phyloP scores from a whole-genome alignment of 2,888 invertebrate genomes.

The Lysandra bellargus region DNA sequence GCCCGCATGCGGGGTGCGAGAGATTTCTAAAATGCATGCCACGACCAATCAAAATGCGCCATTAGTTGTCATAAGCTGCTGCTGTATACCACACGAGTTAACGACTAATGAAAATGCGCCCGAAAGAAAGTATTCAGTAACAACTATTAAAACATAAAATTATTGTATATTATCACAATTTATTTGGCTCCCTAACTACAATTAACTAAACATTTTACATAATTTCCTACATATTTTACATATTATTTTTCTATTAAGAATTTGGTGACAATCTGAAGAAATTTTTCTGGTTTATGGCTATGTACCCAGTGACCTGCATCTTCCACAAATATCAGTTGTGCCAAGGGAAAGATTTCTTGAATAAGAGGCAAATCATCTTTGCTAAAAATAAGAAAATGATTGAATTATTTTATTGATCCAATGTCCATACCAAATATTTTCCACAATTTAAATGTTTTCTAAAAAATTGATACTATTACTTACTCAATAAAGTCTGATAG shows the following conservation, averaged over 20 bases:
- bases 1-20: too few relatives aligned
- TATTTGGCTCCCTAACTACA: background rate
- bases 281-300: conserved; percentile 91
- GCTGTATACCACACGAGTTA: too few relatives aligned
- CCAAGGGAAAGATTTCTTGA: conserved; percentile 85
- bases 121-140: background rate
- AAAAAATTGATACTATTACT: conserved; percentile 41
- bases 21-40: too few relatives aligned
- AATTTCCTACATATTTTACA: conserved; percentile 5
- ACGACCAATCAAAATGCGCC: too few relatives aligned
- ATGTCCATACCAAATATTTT: background rate
- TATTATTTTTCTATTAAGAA: conserved; percentile 80
- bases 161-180: conserved; percentile 7
- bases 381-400: conserved; percentile 49
- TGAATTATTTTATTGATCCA: background rate
- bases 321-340: conserved; percentile 84
- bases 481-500: conserved; percentile 91
- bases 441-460: background rate
- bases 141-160: background rate
- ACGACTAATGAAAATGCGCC: too few relatives aligned
- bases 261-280: conserved; percentile 82
- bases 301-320: conserved; percentile 97
- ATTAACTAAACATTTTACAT: background rate
- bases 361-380: conserved; percentile 83
- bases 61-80: too few relatives aligned